These are phyloP conservation scores for Phasianus colchicus DNA, from an alignment of 2,113 vertebrate genomes.

Conservation along the genomic window DNA sequence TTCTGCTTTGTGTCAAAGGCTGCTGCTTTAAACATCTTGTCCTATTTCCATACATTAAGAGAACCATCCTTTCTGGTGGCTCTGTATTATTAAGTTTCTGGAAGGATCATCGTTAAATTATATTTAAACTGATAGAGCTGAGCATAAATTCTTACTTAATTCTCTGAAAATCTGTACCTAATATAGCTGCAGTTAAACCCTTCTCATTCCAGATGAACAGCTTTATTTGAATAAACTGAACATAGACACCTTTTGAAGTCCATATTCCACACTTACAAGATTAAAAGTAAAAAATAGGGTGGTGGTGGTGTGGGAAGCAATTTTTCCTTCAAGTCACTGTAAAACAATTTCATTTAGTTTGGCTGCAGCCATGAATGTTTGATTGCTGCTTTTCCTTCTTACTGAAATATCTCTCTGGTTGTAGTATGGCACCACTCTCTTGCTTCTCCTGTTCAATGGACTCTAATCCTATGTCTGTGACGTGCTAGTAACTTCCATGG, in stretches of 20 bases:
- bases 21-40: conserved; percentile 44
- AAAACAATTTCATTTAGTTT: background rate
- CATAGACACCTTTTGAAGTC: conserved; percentile 15
- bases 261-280: background rate
- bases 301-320: background rate
- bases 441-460: conserved; percentile 15
- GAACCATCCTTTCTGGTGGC: background rate
- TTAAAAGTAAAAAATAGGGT: background rate
- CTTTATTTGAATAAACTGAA: conserved; percentile 31
- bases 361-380: background rate
- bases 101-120: conserved; percentile 50
- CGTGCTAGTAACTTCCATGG: conserved; percentile 56
- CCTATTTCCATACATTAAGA: conserved; percentile 69
- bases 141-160: conserved; percentile 54
- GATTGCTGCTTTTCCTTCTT: background rate
- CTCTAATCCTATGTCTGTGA: conserved; percentile 43
- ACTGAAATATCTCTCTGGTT: background rate
- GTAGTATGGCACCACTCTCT: background rate
- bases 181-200: conserved; percentile 47
- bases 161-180: conserved; percentile 38
- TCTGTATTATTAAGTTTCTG: conserved; percentile 12
- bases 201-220: background rate
- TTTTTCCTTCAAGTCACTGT: background rate
- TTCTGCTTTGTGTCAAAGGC: conserved; percentile 37
- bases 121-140: conserved; percentile 32